These are phyloP conservation scores for Salvelinus namaycush DNA, from an alignment of 2,113 vertebrate species.

Conservation along the genomic window DNA sequence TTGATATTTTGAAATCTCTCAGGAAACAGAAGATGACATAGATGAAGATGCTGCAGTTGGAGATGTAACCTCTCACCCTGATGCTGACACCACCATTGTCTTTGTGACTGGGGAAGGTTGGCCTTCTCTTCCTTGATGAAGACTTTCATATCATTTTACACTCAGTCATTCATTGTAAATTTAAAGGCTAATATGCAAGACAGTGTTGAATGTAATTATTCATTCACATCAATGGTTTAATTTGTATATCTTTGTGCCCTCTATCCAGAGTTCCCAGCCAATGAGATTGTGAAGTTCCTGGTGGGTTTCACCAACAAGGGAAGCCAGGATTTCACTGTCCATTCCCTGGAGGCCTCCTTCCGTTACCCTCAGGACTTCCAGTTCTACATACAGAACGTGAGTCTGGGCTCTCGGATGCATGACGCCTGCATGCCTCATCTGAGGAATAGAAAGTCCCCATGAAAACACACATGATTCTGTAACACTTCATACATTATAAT, in stretches of 20 bases:
- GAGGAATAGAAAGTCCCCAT: not conserved
- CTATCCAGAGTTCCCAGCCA: constrained; percentile 73
- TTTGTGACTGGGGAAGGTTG: constrained; percentile 76
- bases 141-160: not conserved
- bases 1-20: not conserved
- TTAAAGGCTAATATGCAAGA: not conserved
- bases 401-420: constrained; percentile 16
- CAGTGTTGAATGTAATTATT: not conserved
- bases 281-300: constrained; percentile 77
- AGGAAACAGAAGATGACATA: constrained; percentile 63
- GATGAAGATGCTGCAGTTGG: constrained; percentile 49
- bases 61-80: constrained; percentile 68
- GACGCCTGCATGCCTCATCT: not conserved
- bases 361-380: constrained; percentile 80
- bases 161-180: not conserved
- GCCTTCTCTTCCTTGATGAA: constrained; percentile 1
- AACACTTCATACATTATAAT: no score
- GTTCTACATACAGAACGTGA: constrained; percentile 80
- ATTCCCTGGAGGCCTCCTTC: constrained; percentile 77
- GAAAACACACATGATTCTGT: not conserved
- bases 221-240: not conserved
- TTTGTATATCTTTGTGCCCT: not conserved
- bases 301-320: constrained; percentile 80
- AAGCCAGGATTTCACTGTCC: constrained; percentile 68
- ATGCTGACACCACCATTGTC: constrained; percentile 77